phyloP scores from a whole-genome alignment of 2,113 vertebrate genomes.

The Brachyistius frenatus region DNA sequence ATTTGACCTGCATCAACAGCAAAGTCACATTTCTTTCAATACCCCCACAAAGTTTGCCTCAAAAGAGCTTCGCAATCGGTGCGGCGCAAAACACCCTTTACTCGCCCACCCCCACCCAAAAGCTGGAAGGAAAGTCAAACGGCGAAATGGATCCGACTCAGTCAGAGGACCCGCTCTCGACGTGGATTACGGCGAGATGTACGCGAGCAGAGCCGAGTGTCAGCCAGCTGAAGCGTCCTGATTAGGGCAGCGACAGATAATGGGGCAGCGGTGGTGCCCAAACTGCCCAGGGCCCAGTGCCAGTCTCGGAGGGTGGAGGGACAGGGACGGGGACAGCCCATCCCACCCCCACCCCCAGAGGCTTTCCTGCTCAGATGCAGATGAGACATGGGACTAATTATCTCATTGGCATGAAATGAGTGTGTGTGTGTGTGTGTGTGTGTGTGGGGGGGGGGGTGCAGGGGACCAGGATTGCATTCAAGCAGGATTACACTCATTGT shows the following conservation, averaged over 20 bases:
- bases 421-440: too few species aligned
- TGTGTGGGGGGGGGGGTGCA: background rate
- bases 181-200: conserved; percentile 20
- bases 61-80: too few species aligned
- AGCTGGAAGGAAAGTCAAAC: too few species aligned
- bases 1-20: too few species aligned
- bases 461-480: conserved; percentile 60
- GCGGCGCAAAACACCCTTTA: too few species aligned
- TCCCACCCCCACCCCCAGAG: background rate
- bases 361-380: conserved; percentile 65
- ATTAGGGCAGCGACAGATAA: conserved; percentile 61
- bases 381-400: conserved; percentile 80
- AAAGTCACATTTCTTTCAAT: too few species aligned
- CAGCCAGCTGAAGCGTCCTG: conserved; percentile 53
- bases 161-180: conserved; percentile 23
- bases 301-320: conserved; percentile 21
- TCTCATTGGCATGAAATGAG: conserved; percentile 70
- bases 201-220: conserved; percentile 31
- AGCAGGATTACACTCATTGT: conserved; percentile 74
- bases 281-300: conserved; percentile 70
- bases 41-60: too few species aligned
- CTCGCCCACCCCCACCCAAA: too few species aligned
- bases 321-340: background rate
- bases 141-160: background rate
- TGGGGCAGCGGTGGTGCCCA: conserved; percentile 56